A percentile compares a stretch with the other conserved stretches of the same genome.
Conservation (phyloP, 2,797 vertebrate genomes). For the Lemur catta region DNA sequence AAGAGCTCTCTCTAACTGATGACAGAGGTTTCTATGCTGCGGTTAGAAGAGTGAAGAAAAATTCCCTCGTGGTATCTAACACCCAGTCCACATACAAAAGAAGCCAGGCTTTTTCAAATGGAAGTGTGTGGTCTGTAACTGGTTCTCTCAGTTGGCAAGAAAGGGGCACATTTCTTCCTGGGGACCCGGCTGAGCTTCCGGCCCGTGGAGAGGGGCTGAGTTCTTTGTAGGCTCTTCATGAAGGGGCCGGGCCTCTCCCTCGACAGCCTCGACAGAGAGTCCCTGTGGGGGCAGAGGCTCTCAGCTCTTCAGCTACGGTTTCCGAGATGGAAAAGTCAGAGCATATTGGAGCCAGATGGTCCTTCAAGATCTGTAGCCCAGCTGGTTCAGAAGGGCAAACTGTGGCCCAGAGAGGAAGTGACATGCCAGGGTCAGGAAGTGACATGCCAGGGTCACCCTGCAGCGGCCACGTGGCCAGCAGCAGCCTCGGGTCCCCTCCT, state of each 20-base stretch:
- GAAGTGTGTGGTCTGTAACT: background rate
- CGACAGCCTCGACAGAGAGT: background rate
- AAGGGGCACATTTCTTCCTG: background rate
- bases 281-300: no score
- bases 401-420: background rate
- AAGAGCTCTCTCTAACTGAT: background rate
- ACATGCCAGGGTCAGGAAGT: background rate
- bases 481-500: accelerated
- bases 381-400: background rate
- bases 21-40: background rate
- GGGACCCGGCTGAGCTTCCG: accelerated
- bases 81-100: background rate
- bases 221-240: background rate
- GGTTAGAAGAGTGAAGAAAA: background rate
- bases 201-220: background rate
- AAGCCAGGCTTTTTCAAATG: background rate
- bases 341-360: accelerated
- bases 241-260: background rate
- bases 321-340: background rate
- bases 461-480: background rate
- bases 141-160: background rate
- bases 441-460: background rate
- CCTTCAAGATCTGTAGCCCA: background rate
- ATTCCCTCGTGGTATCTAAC: background rate
- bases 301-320: no score